Evolutionary conservation across 2,888 invertebrate genomes (phyloP).

Genomic region (Catotricha subobsoleta): DNA sequence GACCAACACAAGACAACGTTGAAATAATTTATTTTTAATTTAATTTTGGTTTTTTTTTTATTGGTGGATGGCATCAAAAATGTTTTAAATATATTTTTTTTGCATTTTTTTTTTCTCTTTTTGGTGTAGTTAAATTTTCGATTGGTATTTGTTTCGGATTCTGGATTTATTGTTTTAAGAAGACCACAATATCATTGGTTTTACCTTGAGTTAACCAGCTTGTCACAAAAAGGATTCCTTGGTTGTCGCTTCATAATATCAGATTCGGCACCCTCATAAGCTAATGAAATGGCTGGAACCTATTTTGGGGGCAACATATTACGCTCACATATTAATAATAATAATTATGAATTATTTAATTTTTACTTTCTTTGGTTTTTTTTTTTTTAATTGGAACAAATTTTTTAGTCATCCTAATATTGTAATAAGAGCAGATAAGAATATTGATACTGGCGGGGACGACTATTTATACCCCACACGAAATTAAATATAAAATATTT

Average conservation of each 20-base stretch:
- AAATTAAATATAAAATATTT: too few relatives aligned
- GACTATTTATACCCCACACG: too few relatives aligned
- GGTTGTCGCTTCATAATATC: slow-evolving; percentile 98
- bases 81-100: too few relatives aligned
- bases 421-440: too few relatives aligned
- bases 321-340: slow-evolving; percentile 13
- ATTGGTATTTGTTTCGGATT: neutral
- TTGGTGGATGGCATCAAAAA: neutral
- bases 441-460: too few relatives aligned
- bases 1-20: slow-evolving; percentile 3
- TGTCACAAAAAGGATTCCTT: slow-evolving; percentile 92
- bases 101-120: slow-evolving; percentile 2
- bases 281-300: slow-evolving; percentile 96
- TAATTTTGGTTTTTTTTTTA: neutral
- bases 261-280: slow-evolving; percentile 95
- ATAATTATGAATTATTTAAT: too few relatives aligned
- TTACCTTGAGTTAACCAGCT: slow-evolving; percentile 97
- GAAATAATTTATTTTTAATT: too few relatives aligned
- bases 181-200: slow-evolving; percentile 14
- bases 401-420: too few relatives aligned
- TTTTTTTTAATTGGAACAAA: too few relatives aligned
- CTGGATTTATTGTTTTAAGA: neutral
- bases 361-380: too few relatives aligned
- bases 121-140: slow-evolving; percentile 5
- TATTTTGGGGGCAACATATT: slow-evolving; percentile 26